Evolutionary conservation across 2,888 invertebrate genomes (phyloP).

Genomic region (Aleiodes alternator): DNA sequence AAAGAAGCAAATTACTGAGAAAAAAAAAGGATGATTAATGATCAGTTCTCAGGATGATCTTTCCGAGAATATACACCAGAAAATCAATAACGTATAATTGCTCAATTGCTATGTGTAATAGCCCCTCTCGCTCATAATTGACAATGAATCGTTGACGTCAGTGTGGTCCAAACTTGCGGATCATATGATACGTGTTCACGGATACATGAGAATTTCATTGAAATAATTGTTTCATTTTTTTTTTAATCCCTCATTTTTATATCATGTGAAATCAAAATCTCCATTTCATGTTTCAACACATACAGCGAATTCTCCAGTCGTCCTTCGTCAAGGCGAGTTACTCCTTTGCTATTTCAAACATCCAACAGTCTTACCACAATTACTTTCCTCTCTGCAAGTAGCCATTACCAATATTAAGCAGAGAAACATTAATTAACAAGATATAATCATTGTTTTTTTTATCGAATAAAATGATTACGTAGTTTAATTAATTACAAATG

Average conservation of each 20-base stretch:
- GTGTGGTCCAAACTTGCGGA: neutral
- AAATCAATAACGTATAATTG: constrained; percentile 20
- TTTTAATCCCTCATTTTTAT: too few species aligned
- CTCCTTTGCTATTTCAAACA: constrained; percentile 25
- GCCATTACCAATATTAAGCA: constrained; percentile 26
- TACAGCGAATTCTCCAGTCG: neutral
- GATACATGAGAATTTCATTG: too few species aligned
- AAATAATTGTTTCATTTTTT: too few species aligned
- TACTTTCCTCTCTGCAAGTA: constrained; percentile 11
- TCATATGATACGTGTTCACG: too few species aligned
- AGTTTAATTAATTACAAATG: too few species aligned
- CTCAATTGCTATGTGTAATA: constrained; percentile 25
- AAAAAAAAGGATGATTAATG: too few species aligned
- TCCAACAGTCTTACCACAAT: constrained; percentile 8
- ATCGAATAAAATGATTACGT: neutral
- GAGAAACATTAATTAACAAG: constrained; percentile 4
- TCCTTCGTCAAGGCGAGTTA: constrained; percentile 31
- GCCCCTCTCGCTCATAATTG: neutral
- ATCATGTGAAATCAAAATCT: too few species aligned
- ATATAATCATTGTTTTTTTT: constrained; percentile 5
- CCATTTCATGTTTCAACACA: too few species aligned
- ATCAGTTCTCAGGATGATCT: neutral
- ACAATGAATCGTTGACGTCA: neutral
- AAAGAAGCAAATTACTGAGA: neutral
- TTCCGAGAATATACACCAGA: constrained; percentile 8